Evolutionary conservation across 2,888 invertebrate genomes (phyloP).

Genomic region (Rhingia rostrata): DNA sequence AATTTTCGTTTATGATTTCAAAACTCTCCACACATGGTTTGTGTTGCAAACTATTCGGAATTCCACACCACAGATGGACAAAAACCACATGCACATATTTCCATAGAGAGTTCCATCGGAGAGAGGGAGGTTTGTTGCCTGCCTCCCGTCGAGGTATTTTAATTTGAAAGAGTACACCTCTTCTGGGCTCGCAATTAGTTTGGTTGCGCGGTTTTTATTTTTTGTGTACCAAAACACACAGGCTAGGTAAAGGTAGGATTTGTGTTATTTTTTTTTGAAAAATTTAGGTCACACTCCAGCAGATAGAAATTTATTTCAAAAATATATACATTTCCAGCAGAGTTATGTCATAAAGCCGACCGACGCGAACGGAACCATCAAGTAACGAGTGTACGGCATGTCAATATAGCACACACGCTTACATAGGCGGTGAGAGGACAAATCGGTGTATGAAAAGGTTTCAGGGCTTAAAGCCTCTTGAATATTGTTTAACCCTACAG

Average conservation of each 20-base stretch:
- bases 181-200: conserved; percentile 69
- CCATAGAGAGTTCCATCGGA: conserved; percentile 41
- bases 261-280: conserved; percentile 42
- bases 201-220: conserved; percentile 48
- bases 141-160: conserved; percentile 54
- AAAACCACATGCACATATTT: conserved; percentile 63
- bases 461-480: conserved; percentile 36
- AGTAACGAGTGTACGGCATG: conserved; percentile 60
- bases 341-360: conserved; percentile 61
- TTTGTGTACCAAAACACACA: not conserved
- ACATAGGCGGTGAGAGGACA: conserved; percentile 15
- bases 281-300: conserved; percentile 62
- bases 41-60: conserved; percentile 4
- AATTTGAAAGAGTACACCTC: conserved; percentile 71
- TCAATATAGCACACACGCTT: conserved; percentile 56
- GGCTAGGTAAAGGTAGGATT: conserved; percentile 23
- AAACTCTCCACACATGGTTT: conserved; percentile 21
- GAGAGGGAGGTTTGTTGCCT: conserved; percentile 3
- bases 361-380: conserved; percentile 32
- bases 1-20: conserved; percentile 15
- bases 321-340: conserved; percentile 34
- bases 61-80: not conserved
- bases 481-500: conserved; percentile 54
- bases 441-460: conserved; percentile 53
- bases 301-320: conserved; percentile 50